Base-by-base conservation (phyloP, 2,113 vertebrate genomes). In the Ramphastos sulfuratus region DNA sequence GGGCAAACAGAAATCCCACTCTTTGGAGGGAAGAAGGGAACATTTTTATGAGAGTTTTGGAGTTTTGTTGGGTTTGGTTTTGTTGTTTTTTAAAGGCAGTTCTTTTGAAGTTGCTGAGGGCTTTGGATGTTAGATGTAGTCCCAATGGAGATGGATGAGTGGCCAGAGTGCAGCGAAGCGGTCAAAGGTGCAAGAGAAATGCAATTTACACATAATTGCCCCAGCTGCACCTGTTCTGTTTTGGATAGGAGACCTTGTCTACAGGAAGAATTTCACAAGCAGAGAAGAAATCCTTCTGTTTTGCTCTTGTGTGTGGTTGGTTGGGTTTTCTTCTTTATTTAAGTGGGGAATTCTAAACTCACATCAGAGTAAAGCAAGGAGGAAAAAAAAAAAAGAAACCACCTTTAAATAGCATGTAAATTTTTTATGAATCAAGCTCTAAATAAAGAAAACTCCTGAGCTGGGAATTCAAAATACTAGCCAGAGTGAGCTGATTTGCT, bases 401-500 rank as follows among this genome's bases (percentile, higher is more conserved):
- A 86, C 69, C 94, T 96, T 95, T 95, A 93, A 96, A 97, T 95
- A 94, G 90, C 90, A 95, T 94, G 95, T 96, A 96, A 92, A 95
- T 95, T 94, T 97, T 97, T 96, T 94, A 97, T 97, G 96, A 97
- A 96, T 97, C 93, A 95, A 96, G 90, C 88, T 94, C 95, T 96
- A 96, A 97, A 96, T 94, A 96, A 96, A 95, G 95, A 94, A 97
- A 96, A 95, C 93, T 95, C 90, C 87, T 93, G 72, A 96, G 94
- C 89, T 96, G 93, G 92, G 93, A 97, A 96, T 96, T 96, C 90
- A 96, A 92, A 96, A 96, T 77, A 95, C 86, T 94, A 96, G 92
- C 87, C 90, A 93, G 84, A 96, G 76, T 78, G 56, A 87, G 83
- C 83, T 93, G 91, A 96, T 96, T 97, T 96, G 95, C 94, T 96